Percentiles rank a stretch among this genome's conserved stretches.
Conservation (phyloP, 2,113 vertebrate genomes). For the Kobus ellipsiprymnus region DNA sequence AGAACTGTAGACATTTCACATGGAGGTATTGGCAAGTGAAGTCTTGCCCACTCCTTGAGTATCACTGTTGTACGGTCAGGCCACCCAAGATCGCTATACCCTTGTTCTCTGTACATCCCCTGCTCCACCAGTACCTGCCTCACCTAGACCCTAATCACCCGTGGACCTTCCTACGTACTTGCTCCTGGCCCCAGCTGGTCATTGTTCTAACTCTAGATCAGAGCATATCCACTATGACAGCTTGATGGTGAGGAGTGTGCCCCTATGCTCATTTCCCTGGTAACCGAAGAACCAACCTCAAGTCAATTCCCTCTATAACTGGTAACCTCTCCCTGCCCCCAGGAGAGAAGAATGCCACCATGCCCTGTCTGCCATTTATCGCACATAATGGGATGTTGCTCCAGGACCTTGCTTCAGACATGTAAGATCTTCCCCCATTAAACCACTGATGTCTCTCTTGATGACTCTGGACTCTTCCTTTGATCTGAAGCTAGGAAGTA, state of each 20-base stretch:
- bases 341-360: not conserved
- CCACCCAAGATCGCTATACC: not conserved
- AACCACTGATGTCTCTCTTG: not conserved
- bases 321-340: not conserved
- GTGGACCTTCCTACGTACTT: not conserved
- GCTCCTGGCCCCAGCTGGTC: not conserved
- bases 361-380: not conserved
- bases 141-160: not conserved
- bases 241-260: not conserved
- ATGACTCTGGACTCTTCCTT: not conserved
- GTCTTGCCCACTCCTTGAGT: not conserved
- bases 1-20: not conserved
- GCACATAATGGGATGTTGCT: not conserved
- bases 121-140: not conserved
- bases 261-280: not conserved
- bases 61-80: not conserved
- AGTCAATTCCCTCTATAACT: not conserved
- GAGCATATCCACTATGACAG: not conserved
- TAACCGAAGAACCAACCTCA: not conserved
- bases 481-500: not conserved
- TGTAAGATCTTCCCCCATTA: not conserved
- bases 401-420: not conserved
- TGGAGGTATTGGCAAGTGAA: not conserved
- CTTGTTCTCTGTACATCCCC: not conserved
- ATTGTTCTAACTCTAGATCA: not conserved